Base-by-base conservation (phyloP, 2,797 vertebrate genomes). In the Gorsachius magnificus region DNA sequence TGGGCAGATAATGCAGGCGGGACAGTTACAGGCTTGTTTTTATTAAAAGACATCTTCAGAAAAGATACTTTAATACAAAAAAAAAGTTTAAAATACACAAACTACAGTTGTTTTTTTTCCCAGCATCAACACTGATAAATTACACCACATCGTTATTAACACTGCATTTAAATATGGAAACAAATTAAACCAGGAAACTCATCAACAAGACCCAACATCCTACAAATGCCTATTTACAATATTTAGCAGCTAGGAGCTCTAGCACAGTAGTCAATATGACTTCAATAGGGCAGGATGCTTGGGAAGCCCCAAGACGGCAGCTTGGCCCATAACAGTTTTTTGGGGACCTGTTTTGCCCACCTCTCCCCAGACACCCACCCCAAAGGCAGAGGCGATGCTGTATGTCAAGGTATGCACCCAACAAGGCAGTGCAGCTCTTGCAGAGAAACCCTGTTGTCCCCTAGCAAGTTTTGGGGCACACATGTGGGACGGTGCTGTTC, bases 261-360 rank as follows among this genome's bases (percentile, higher is more conserved):
- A 93, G 96, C 89, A 75, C 65, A 70, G 71, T 53, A 98, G 97
- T 97, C 97, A 97, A 97, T 98, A 97, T 97, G 97, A 98, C 97
- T 95, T 94, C 88, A 80, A 83, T 45, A 81, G 88, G 78, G 87
- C 11, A n/a, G 84, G 91, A 90, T 43, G 71, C 95, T 89, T 69
- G 77, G 90, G 94, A 91, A 87, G 63, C 35, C 90, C 88, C 91
- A 94, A 96, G 91, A 81, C 12, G 10, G 83, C 72, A 95, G 66
- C 71, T 84, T 84, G 60, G 87, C 81, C 78, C 22, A 0, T 43
- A 83, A 54, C 15, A 68, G 17, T 57, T 94, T 89, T 20, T 6
- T 43, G 64, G 64, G 65, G 64, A 85, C 33, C 41, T 45, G 51
- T 61, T 93, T 60, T 63, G 24, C 70, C 54, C 65, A 53, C 41